Conservation (phyloP, 2,797 vertebrate species). For the Silurus aristotelis region DNA sequence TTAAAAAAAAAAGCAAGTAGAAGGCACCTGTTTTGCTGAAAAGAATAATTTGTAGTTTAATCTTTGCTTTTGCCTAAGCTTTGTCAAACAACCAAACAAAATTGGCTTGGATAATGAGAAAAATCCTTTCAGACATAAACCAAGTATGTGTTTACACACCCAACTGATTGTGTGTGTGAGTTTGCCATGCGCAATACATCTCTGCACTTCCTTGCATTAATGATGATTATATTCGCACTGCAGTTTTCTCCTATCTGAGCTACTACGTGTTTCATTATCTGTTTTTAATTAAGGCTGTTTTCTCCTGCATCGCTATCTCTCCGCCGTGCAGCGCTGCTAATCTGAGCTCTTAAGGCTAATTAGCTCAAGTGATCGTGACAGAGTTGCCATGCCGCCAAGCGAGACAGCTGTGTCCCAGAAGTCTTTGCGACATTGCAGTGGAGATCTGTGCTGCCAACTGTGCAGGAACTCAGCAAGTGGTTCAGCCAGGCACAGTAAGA, state of each 20-base stretch:
- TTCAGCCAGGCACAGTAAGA: slow-evolving; percentile 37
- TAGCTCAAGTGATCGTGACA: slow-evolving; percentile 73
- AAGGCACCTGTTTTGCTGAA: background rate
- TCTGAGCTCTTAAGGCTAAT: slow-evolving; percentile 68
- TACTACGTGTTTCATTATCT: slow-evolving; percentile 48
- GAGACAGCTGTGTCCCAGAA: slow-evolving; percentile 63
- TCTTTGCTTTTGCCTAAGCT: slow-evolving; percentile 5
- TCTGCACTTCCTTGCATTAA: slow-evolving; percentile 36
- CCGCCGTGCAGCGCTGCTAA: slow-evolving; percentile 57
- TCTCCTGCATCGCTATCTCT: slow-evolving; percentile 44
- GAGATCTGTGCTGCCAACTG: slow-evolving; percentile 43
- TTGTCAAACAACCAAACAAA: slow-evolving; percentile 3
- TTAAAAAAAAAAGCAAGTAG: background rate
- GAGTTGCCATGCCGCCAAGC: slow-evolving; percentile 58
- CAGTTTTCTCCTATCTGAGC: slow-evolving; percentile 46
- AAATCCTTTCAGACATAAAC: background rate
- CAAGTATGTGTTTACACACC: background rate
- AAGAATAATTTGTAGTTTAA: background rate
- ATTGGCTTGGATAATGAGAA: slow-evolving; percentile 4
- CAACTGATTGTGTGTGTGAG: slow-evolving; percentile 19
- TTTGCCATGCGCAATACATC: background rate
- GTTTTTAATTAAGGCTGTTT: slow-evolving; percentile 57
- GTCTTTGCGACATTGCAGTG: slow-evolving; percentile 48
- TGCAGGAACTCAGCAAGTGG: slow-evolving; percentile 34
- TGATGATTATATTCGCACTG: slow-evolving; percentile 36